phyloP scores from a whole-genome alignment of 2,797 vertebrate species.

The Saxicola maurus region DNA sequence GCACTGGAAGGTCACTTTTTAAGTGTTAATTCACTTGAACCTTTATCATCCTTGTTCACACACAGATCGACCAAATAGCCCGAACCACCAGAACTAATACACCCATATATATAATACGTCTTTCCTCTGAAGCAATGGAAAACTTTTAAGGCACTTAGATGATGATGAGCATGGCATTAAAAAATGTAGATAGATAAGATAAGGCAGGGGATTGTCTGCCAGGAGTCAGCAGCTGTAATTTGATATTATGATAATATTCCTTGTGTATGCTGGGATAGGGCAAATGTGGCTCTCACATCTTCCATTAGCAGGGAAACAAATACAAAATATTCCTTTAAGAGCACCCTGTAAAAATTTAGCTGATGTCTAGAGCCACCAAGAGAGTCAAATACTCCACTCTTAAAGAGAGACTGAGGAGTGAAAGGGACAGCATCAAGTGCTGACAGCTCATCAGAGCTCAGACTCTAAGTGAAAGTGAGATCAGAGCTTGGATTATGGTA shows the following conservation, averaged over 20 bases:
- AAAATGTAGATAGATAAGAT: conserved; percentile 58
- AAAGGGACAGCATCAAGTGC: not conserved
- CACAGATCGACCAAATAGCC: not conserved
- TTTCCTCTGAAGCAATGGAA: conserved; percentile 41
- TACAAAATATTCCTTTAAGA: not conserved
- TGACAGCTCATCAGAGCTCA: not conserved
- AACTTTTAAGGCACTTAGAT: conserved; percentile 47
- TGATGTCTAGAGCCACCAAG: not conserved
- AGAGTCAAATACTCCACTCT: not conserved
- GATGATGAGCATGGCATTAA: conserved; percentile 34
- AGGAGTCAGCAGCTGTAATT: conserved; percentile 23
- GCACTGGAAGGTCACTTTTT: not conserved
- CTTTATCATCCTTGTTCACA: not conserved
- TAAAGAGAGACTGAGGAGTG: not conserved
- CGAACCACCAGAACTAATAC: not conserved
- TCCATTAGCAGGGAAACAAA: conserved; percentile 14
- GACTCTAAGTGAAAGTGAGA: not conserved
- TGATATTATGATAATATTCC: conserved; percentile 26
- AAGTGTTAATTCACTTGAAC: not conserved
- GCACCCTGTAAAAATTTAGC: not conserved
- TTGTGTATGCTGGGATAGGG: not conserved
- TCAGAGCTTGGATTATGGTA: not conserved
- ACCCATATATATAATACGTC: not conserved
- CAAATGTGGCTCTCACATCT: not conserved
- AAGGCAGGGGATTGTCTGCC: conserved; percentile 25